These are phyloP conservation scores for Monoplex corrugatus DNA, from an alignment of 2,888 invertebrate genomes.

Conservation along the genomic window DNA sequence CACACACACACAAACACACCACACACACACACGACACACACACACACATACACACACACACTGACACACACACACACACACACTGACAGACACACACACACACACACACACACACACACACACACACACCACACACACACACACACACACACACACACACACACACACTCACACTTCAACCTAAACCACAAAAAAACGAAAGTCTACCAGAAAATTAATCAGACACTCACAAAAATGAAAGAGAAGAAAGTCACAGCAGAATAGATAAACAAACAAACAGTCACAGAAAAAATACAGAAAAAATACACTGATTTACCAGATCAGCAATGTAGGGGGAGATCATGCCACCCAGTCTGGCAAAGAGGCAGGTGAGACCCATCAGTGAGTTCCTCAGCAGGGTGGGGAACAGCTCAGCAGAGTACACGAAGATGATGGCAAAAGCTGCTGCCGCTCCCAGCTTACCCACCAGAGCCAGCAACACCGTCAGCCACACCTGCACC, in stretches of 20 bases:
- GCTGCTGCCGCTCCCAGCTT: conserved; percentile 91
- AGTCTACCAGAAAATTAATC: too few relatives aligned
- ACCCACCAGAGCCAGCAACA: conserved; percentile 87
- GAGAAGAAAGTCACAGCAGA: too few relatives aligned
- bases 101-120: too few relatives aligned
- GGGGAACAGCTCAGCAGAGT: conserved; percentile 93
- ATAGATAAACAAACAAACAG: not conserved
- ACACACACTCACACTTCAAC: too few relatives aligned
- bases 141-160: too few relatives aligned
- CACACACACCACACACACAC: not conserved
- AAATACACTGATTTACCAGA: conserved; percentile 33
- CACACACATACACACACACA: not conserved
- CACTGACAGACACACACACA: too few relatives aligned
- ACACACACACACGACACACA: not conserved
- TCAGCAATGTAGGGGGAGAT: conserved; percentile 57
- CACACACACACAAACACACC: not conserved
- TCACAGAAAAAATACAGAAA: not conserved
- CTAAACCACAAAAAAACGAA: too few relatives aligned
- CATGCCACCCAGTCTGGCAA: conserved; percentile 55
- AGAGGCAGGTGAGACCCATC: conserved; percentile 55
- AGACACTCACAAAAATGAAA: too few relatives aligned
- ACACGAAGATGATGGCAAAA: conserved; percentile 92
- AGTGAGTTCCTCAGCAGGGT: conserved; percentile 87
- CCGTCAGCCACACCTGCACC: conserved; percentile 61
- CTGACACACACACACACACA: not conserved